Evolutionary conservation across 1,140 invertebrate genomes (phyloP).

Genomic region (Meloidogyne floridensis): DNA sequence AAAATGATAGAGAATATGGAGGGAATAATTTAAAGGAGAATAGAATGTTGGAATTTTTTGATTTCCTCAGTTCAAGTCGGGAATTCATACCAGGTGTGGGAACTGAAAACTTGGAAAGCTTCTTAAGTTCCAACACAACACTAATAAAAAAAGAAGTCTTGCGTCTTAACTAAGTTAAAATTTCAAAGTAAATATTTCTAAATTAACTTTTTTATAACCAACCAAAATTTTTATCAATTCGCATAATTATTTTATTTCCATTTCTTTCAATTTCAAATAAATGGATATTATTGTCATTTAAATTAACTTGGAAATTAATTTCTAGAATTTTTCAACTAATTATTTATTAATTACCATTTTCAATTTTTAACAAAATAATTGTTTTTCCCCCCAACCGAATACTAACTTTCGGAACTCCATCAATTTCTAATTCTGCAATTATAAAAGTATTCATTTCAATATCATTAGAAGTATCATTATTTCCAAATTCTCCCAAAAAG

Average conservation of each 20-base stretch:
- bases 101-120: no score
- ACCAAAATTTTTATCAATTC: constrained; percentile 19
- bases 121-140: no score
- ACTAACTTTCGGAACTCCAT: constrained; percentile 19
- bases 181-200: no score
- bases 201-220: no score
- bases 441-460: constrained; percentile 31
- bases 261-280: constrained; percentile 38
- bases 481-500: constrained; percentile 27
- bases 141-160: no score
- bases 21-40: no score
- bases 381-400: constrained; percentile 28
- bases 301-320: background rate
- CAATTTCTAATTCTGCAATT: constrained; percentile 8
- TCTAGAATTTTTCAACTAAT: no score
- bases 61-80: no score
- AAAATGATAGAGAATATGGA: no score
- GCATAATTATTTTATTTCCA: constrained; percentile 37
- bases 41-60: no score
- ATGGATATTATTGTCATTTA: constrained; percentile 55
- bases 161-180: no score
- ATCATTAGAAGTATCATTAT: background rate
- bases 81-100: no score
- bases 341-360: background rate
- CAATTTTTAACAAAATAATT: background rate